phyloP scores from a whole-genome alignment of 1,140 invertebrate genomes.

The Euwallacea fornicatus region DNA sequence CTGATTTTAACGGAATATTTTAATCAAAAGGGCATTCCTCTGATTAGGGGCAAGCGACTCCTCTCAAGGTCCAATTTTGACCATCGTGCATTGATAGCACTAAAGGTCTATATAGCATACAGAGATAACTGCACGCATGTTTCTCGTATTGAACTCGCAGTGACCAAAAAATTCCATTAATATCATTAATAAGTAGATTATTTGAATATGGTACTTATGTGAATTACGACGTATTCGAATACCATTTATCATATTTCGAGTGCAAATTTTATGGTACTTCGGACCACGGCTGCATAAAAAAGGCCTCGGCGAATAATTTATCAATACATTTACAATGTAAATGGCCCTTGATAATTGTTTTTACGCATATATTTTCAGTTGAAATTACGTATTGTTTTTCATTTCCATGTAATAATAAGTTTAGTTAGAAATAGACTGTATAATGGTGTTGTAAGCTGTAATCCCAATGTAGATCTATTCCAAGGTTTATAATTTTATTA shows the following conservation, averaged over 20 bases:
- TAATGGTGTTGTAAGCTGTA: too few species aligned
- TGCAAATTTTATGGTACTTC: constrained; percentile 5
- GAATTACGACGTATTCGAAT: not conserved
- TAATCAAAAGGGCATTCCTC: constrained; percentile 3
- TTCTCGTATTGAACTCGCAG: not conserved
- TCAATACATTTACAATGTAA: constrained; percentile 10
- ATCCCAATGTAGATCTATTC: too few species aligned
- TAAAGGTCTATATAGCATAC: too few species aligned
- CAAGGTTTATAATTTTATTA: not conserved
- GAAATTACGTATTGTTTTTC: not conserved
- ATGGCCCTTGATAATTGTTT: constrained; percentile 1
- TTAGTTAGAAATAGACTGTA: not conserved
- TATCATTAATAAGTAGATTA: not conserved
- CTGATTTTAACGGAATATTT: constrained; percentile 6
- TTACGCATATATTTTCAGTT: not conserved
- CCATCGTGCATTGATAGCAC: not conserved
- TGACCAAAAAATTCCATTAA: constrained; percentile 11
- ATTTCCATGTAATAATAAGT: not conserved
- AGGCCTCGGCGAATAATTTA: not conserved
- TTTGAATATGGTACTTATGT: not conserved
- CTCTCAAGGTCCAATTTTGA: not conserved
- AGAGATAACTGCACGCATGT: not conserved
- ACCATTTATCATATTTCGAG: constrained; percentile 3
- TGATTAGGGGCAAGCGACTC: not conserved
- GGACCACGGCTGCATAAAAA: not conserved